Percentiles rank a stretch among this genome's conserved stretches.
Conservation (phyloP, 2,113 vertebrate genomes). For the Murina feae region DNA sequence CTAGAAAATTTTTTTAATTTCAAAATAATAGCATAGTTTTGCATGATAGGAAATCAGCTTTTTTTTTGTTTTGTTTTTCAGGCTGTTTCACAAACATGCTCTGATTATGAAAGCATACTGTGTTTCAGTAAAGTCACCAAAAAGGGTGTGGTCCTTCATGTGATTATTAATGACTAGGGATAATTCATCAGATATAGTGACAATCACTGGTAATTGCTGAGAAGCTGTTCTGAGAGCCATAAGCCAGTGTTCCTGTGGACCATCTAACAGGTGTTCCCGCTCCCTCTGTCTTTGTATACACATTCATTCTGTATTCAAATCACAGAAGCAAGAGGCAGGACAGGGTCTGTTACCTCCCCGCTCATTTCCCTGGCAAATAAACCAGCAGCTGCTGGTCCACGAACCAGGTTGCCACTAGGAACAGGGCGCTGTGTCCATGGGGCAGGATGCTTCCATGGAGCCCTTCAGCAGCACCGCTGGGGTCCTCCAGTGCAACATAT, state of each 20-base stretch:
- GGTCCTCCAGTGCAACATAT: conserved; percentile 76
- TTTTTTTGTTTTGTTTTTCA: conserved; percentile 38
- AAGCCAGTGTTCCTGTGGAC: conserved; percentile 53
- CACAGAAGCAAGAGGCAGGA: conserved; percentile 79
- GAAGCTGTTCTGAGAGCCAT: conserved; percentile 32
- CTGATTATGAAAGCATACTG: neutral
- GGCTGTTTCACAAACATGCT: neutral
- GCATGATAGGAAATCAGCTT: neutral
- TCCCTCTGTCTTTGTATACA: conserved; percentile 85
- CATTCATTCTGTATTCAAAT: conserved; percentile 84
- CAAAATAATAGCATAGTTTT: neutral
- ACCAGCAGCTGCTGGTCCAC: conserved; percentile 80
- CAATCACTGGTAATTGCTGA: conserved; percentile 14
- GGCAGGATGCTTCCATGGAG: conserved; percentile 83
- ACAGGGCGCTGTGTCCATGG: conserved; percentile 67
- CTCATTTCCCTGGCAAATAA: conserved; percentile 88
- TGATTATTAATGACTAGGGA: conserved; percentile 39
- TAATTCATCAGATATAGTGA: conserved; percentile 20
- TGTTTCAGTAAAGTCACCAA: neutral
- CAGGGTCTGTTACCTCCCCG: conserved; percentile 81
- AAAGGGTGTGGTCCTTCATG: neutral
- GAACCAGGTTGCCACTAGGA: conserved; percentile 53
- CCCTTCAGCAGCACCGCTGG: conserved; percentile 67
- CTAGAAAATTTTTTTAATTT: neutral
- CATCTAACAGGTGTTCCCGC: conserved; percentile 83